Base-by-base conservation (phyloP, 1,140 invertebrate species). In the Physella acuta region DNA sequence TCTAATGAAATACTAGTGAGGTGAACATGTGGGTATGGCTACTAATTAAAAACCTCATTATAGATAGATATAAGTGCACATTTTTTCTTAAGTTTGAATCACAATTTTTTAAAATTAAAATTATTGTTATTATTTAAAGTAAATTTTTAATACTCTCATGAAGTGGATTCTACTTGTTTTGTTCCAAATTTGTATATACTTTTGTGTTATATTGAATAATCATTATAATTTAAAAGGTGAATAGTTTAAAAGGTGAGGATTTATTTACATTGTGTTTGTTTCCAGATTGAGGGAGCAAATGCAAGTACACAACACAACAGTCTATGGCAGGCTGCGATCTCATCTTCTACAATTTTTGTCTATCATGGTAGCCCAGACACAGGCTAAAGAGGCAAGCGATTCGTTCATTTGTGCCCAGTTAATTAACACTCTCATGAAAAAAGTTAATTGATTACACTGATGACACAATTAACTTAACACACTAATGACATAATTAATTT, bases 271-370 rank as follows among this genome's bases (percentile, higher is more conserved):
- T 67, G 2, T 44, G 30, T 62, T 72, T n/a, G 55, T 68, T 65
- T 70, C 16, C 67, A 82, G 80, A 58, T 61, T 76, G 30, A 74
- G 77, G 39, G 75, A 78, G 56, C 81, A 82, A 67, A 68, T 82
- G 14, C 34, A 75, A 16, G 72, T 80, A 1, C 74, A 80, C 60
- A 78, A 76, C 75, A 72, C 76, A 14, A 78, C 77, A 30, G 73
- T 75, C 5, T 31, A 78, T 17, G 69, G 70, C 53, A 44, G 75
- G 60, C 68, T 82, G 14, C 56, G 76, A 17, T 61, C 63, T 16
- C 81, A 82, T 31, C 68, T 82, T 0, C 74, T 76, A 1, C 76
- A 79, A 65, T 82, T 77, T 65, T 64, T 82, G 20, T 73, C 74
- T 3, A 69, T 71, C 39, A 72, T 75, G n/a, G 70, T 75, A 44